These are phyloP conservation scores for Marmota flaviventris DNA, from an alignment of 2,113 vertebrate genomes.

Conservation along the genomic window DNA sequence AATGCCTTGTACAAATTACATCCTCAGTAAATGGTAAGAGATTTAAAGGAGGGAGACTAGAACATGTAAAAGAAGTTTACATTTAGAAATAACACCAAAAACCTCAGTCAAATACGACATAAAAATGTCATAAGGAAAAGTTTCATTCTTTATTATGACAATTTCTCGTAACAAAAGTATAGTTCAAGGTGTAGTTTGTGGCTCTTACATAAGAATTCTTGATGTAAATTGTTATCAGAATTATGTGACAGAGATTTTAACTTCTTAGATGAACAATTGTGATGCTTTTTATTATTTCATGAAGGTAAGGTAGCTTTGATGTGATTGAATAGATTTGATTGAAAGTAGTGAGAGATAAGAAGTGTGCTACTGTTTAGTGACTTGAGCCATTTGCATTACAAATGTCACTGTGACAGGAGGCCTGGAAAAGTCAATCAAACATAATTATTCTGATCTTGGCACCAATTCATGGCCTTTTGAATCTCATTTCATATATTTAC, in stretches of 20 bases:
- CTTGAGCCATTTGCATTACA: background rate
- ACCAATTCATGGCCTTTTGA: background rate
- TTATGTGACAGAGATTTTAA: conserved; percentile 9
- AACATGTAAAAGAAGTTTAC: background rate
- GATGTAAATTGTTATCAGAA: conserved; percentile 2
- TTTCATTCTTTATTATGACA: background rate
- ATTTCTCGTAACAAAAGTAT: conserved; percentile 6
- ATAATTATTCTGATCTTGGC: background rate
- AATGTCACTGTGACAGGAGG: background rate
- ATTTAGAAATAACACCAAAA: background rate
- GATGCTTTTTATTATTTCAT: background rate
- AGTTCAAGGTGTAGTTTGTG: background rate
- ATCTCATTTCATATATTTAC: conserved; percentile 7
- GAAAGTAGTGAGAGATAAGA: background rate
- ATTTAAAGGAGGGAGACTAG: conserved; percentile 37
- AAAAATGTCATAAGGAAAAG: background rate
- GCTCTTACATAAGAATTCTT: background rate
- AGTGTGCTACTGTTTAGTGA: background rate
- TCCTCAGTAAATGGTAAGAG: conserved; percentile 4
- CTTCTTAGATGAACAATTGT: background rate
- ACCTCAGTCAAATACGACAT: background rate
- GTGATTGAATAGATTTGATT: background rate
- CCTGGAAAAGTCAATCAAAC: background rate
- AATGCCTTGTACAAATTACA: conserved; percentile 7
- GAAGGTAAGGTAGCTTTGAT: background rate